Base-by-base conservation (phyloP, 2,888 invertebrate species). In the Caenorhabditis sinica region DNA sequence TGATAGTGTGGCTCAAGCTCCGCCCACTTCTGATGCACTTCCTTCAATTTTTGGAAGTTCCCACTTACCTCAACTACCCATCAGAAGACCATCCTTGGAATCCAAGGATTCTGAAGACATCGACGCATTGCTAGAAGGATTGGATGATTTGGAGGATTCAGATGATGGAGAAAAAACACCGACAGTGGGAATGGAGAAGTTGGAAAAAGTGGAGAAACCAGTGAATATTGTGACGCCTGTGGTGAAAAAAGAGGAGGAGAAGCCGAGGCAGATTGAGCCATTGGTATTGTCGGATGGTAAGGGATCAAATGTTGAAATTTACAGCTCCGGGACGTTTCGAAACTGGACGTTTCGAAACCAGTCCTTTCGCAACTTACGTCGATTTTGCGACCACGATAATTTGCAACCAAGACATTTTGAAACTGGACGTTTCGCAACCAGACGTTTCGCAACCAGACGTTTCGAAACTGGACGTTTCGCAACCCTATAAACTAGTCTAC, bases 101-200 rank as follows among this genome's bases (percentile, higher is more conserved):
- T 30, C 36, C 40, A 30, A 40, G 9, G 63, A 72, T 40, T 40
- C 51, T 45, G 9, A 53, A 1, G 65, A 43, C 1, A 71, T 79
- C 13, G 79, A 79, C 23, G 61, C 49, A 8, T 45, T 79, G 30
- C 65, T 72, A 23, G 71, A 36, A 11, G 76, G 20, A 49, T 20
- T 6, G 1, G 49, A 75, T 8, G 43, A 68, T 58, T 58, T 66
- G 66, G 66, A 61, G n/a, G 61, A 43, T 28, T 69, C 40, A 4
- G 76, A 76, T 6, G 71, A 71, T 23, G 68, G 58, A 1, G 49
- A 33, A 13, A 23, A 17, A 40, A 40, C 40, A 13, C 40, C 40
- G 13, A 40, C 5, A 36, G 33, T 36, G 28, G 13, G 25, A 33
- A 63, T 28, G n/a, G 25, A 9, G 43, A 53, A 49, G 65, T 8